Conservation (phyloP, 2,113 vertebrate species). For the Chauna torquata region DNA sequence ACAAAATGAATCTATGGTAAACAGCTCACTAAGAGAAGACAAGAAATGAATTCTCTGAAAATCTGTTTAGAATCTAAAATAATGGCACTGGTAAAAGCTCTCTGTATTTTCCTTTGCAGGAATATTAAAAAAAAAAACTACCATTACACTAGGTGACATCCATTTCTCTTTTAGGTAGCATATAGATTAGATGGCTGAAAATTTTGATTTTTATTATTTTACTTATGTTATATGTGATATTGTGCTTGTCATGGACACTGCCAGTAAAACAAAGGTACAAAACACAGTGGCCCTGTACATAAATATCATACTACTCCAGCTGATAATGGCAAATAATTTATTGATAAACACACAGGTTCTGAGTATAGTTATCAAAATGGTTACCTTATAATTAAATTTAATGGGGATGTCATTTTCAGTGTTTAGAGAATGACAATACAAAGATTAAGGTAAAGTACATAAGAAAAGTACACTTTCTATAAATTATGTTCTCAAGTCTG, state of each 20-base stretch:
- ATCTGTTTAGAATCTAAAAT: background rate
- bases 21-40: background rate
- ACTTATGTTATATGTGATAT: background rate
- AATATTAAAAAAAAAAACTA: background rate
- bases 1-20: background rate
- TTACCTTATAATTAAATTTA: slow-evolving; percentile 39
- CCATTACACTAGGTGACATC: background rate
- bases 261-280: background rate
- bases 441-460: background rate
- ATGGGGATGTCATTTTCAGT: background rate
- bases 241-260: background rate
- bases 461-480: slow-evolving; percentile 31
- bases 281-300: background rate
- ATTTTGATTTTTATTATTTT: background rate
- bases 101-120: background rate
- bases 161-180: background rate
- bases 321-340: background rate
- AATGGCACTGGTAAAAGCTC: background rate
- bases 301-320: background rate
- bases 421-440: background rate
- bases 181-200: background rate
- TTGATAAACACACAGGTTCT: background rate
- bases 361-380: background rate
- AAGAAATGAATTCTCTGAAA: background rate
- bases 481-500: slow-evolving; percentile 14